A percentile compares a stretch with the other conserved stretches of the same genome.
phyloP scores from a whole-genome alignment of 2,888 invertebrate species.

The Exephanes ischioxanthus region DNA sequence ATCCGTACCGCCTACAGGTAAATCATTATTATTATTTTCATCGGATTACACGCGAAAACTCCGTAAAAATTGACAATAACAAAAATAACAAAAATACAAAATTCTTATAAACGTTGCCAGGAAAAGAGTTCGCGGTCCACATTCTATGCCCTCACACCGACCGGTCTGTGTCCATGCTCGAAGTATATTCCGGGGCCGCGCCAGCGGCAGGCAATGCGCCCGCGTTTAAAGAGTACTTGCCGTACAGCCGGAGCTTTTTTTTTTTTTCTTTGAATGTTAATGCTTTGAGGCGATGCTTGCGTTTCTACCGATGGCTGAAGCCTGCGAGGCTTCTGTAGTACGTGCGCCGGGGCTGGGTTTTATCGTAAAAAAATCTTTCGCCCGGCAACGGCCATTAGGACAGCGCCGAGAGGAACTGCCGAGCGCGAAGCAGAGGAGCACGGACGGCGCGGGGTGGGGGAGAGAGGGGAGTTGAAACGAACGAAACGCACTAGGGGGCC shows the following conservation, averaged over 20 bases:
- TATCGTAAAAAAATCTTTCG: constrained; percentile 64
- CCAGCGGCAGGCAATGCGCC: background rate
- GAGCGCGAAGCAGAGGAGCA: constrained; percentile 6
- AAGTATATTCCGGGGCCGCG: background rate
- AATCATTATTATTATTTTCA: background rate
- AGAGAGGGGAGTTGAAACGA: constrained; percentile 11
- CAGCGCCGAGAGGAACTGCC: constrained; percentile 44
- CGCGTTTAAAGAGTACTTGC: constrained; percentile 60
- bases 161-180: background rate
- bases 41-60: background rate
- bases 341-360: constrained; percentile 43
- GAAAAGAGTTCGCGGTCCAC: constrained; percentile 30
- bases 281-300: constrained; percentile 62
- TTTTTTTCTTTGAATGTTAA: constrained; percentile 66
- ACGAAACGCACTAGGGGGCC: constrained; percentile 60
- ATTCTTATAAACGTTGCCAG: background rate
- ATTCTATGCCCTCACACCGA: background rate
- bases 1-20: background rate
- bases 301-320: constrained; percentile 50
- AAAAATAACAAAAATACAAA: background rate
- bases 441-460: background rate
- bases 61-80: background rate
- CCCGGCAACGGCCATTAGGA: constrained; percentile 64
- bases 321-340: constrained; percentile 13
- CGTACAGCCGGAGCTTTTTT: constrained; percentile 47